Conservation (phyloP, 1,140 invertebrate genomes). For the Aphis gossypii region DNA sequence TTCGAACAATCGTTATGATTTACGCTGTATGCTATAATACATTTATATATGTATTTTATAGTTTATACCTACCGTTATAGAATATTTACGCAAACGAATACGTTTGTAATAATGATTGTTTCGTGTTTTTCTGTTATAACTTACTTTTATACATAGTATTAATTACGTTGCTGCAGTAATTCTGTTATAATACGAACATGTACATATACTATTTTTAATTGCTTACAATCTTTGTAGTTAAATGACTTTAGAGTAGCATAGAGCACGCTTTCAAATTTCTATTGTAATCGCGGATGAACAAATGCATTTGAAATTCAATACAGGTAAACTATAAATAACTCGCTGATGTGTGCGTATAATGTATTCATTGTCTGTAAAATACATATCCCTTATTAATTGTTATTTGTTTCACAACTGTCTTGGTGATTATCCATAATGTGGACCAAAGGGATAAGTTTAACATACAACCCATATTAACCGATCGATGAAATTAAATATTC, state of each 20-base stretch:
- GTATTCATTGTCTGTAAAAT: not conserved
- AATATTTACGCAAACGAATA: not conserved
- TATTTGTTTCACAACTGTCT: not conserved
- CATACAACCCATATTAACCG: not conserved
- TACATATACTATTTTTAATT: too few species aligned
- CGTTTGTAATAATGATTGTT: too few species aligned
- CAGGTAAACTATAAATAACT: not conserved
- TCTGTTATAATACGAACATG: too few species aligned
- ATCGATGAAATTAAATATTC: not conserved
- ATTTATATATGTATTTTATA: not conserved
- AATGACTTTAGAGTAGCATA: not conserved
- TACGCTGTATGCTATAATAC: not conserved
- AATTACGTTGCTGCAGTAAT: too few species aligned
- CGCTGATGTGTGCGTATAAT: not conserved
- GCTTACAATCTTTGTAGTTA: not conserved
- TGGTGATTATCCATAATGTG: not conserved
- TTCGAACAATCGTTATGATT: not conserved
- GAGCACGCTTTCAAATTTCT: not conserved
- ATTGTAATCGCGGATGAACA: not conserved
- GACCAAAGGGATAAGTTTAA: not conserved
- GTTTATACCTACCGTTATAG: not conserved
- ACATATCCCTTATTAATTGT: not conserved
- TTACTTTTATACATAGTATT: too few species aligned
- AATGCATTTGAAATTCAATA: not conserved
- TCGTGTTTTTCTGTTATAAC: too few species aligned